These are phyloP conservation scores for Leucopsar rothschildi DNA, from an alignment of 2,113 vertebrate species.

Conservation along the genomic window DNA sequence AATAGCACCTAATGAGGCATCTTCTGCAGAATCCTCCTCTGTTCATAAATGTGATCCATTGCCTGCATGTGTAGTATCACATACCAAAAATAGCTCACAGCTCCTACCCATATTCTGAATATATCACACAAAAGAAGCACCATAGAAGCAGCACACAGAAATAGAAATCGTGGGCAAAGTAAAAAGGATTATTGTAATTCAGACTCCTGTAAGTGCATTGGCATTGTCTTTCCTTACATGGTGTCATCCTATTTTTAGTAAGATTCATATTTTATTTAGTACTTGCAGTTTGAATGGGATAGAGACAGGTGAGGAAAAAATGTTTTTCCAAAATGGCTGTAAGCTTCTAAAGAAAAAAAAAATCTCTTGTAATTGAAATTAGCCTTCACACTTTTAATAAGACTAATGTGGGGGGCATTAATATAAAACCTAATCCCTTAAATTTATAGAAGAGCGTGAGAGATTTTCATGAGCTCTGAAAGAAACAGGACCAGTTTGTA, in stretches of 20 bases:
- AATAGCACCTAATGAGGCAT: background rate
- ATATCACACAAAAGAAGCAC: background rate
- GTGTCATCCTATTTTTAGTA: conserved; percentile 1
- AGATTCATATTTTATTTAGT: background rate
- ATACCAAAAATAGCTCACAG: conserved; percentile 15
- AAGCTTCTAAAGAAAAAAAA: background rate
- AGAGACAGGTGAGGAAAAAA: background rate
- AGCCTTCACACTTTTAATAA: background rate
- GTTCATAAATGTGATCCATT: background rate
- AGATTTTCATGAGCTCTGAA: background rate
- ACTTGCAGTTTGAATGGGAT: background rate
- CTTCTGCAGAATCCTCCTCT: background rate
- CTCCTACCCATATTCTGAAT: background rate
- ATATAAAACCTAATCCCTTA: background rate
- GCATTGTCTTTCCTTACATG: background rate
- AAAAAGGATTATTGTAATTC: background rate
- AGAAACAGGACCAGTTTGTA: background rate
- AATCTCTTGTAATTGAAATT: background rate
- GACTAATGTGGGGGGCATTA: background rate
- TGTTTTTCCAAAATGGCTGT: background rate
- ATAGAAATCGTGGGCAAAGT: background rate
- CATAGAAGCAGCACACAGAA: background rate
- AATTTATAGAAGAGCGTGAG: background rate
- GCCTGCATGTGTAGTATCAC: background rate
- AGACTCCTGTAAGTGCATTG: background rate